Evolutionary conservation across 1,140 invertebrate genomes (phyloP).

Genomic region (Eriosoma lanigerum): DNA sequence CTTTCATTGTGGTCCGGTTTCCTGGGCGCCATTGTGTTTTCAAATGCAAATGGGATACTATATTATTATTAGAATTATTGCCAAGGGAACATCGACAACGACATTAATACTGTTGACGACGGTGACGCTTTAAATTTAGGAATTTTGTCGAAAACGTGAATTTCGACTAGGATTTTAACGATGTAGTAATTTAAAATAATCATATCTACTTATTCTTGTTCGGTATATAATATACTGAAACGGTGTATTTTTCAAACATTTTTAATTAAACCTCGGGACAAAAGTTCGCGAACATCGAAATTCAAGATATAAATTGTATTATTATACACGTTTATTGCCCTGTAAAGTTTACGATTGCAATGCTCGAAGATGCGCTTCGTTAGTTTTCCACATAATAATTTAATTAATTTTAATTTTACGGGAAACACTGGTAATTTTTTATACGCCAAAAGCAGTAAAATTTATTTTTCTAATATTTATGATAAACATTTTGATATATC

Average conservation of each 20-base stretch:
- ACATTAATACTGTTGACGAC: background rate
- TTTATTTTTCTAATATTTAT: background rate
- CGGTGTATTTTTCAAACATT: background rate
- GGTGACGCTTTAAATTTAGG: background rate
- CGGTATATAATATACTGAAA: too few relatives aligned
- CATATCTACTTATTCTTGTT: too few relatives aligned
- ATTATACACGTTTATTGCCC: slow-evolving; percentile 17
- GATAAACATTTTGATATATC: too few relatives aligned
- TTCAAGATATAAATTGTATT: background rate
- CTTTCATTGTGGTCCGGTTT: slow-evolving; percentile 22
- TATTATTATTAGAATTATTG: background rate
- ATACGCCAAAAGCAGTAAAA: background rate
- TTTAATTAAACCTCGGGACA: slow-evolving; percentile 19
- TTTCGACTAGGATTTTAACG: too few relatives aligned
- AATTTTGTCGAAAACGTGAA: background rate
- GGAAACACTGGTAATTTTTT: background rate
- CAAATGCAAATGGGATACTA: slow-evolving; percentile 10
- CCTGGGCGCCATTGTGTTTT: background rate
- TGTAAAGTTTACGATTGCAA: background rate
- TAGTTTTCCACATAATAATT: slow-evolving; percentile 30
- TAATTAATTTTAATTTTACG: slow-evolving; percentile 18
- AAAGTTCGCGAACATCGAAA: background rate
- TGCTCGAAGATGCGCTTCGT: background rate
- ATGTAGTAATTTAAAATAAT: too few relatives aligned
- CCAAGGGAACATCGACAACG: background rate